Conservation (phyloP, 2,113 vertebrate genomes). For the Tachuris rubrigastra region DNA sequence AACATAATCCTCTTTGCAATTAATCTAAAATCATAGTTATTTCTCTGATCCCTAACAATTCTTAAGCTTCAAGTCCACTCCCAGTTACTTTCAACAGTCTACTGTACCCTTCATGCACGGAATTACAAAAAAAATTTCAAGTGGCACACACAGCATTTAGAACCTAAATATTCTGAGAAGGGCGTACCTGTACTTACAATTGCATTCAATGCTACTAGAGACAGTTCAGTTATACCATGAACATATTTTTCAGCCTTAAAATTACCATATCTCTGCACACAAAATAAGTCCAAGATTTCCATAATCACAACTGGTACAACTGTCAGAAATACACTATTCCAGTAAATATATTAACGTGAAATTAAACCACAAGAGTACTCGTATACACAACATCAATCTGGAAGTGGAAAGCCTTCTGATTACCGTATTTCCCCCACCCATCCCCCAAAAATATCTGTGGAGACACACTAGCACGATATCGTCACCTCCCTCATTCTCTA, state of each 20-base stretch:
- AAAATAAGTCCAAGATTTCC: not conserved
- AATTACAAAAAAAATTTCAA: not conserved
- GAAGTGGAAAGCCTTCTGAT: not conserved
- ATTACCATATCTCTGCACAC: not conserved
- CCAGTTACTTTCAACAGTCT: not conserved
- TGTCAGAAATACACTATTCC: not conserved
- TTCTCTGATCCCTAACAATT: not conserved
- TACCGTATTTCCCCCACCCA: accelerated
- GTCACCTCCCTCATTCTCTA: not conserved
- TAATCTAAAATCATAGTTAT: not conserved
- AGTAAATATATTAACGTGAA: not conserved
- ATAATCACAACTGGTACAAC: not conserved
- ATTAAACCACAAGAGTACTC: not conserved
- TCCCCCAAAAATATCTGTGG: not conserved
- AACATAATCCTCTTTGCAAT: not conserved
- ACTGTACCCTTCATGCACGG: not conserved
- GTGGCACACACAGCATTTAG: not conserved
- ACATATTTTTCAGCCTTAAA: not conserved
- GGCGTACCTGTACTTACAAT: not conserved
- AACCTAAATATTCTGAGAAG: not conserved
- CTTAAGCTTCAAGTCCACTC: not conserved
- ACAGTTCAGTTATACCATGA: not conserved
- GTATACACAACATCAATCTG: not conserved
- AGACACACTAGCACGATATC: not conserved
- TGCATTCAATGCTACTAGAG: not conserved